A percentile compares a stretch with the other conserved stretches of the same genome.
Evolutionary conservation across 2,888 invertebrate species (phyloP).

Genomic region (Lasioglossum zephyrum): DNA sequence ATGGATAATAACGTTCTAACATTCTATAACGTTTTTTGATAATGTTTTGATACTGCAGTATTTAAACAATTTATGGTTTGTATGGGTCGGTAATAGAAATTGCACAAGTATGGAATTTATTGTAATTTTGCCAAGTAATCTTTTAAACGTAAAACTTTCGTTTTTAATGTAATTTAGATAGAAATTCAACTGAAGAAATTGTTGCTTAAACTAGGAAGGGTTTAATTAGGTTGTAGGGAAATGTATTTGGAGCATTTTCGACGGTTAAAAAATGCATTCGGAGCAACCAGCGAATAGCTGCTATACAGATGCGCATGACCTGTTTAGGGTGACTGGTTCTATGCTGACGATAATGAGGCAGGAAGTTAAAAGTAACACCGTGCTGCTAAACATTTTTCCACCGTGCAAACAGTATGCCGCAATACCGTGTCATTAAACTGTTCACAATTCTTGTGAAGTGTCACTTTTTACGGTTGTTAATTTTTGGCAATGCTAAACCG

Average conservation of each 20-base stretch:
- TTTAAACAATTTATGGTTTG: neutral
- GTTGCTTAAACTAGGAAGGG: neutral
- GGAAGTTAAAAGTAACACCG: slow-evolving; percentile 66
- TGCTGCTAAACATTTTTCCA: slow-evolving; percentile 30
- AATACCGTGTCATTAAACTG: slow-evolving; percentile 7
- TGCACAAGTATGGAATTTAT: neutral
- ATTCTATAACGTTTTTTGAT: neutral
- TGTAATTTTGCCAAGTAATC: neutral
- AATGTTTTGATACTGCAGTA: neutral
- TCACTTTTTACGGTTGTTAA: neutral
- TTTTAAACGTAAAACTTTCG: neutral
- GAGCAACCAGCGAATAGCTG: slow-evolving; percentile 48
- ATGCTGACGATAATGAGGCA: slow-evolving; percentile 63
- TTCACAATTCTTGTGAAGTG: neutral
- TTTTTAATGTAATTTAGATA: too few species aligned
- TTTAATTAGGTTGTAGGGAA: neutral
- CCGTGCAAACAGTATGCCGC: slow-evolving; percentile 19
- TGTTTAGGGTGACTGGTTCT: slow-evolving; percentile 70
- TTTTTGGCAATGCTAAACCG: neutral
- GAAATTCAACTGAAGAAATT: neutral
- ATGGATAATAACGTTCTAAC: neutral
- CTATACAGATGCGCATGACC: slow-evolving; percentile 56
- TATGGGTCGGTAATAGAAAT: neutral
- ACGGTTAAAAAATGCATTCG: slow-evolving; percentile 56
- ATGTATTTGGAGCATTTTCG: slow-evolving; percentile 36